Evolutionary conservation across 2,888 invertebrate genomes (phyloP).

Genomic region (Drosophila rellima): DNA sequence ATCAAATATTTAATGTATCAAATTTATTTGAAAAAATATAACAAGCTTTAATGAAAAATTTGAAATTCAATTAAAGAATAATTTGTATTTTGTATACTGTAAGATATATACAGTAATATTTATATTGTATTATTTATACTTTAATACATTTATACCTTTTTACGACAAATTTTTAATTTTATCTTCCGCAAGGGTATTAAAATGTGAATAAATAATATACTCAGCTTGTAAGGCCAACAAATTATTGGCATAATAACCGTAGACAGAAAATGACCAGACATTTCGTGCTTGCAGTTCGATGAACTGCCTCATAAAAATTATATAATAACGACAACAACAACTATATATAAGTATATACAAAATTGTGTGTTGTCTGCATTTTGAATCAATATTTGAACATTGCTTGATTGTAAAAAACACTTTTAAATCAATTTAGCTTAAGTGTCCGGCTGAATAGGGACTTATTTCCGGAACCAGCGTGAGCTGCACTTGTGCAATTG

Average conservation of each 20-base stretch:
- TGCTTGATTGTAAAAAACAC: background rate
- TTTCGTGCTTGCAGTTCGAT: constrained; percentile 65
- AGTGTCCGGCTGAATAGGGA: background rate
- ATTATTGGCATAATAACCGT: constrained; percentile 54
- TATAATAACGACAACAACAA: constrained; percentile 33
- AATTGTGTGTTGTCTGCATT: constrained; percentile 3
- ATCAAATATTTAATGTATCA: too few species aligned
- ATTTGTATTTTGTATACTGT: too few species aligned
- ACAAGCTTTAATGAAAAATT: too few species aligned
- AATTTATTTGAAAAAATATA: too few species aligned
- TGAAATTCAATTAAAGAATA: too few species aligned
- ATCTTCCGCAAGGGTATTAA: background rate
- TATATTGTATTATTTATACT: too few species aligned
- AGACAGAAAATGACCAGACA: constrained; percentile 34
- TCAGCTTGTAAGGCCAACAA: constrained; percentile 48
- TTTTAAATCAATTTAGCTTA: constrained; percentile 19
- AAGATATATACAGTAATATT: too few species aligned
- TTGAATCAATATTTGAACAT: constrained; percentile 26
- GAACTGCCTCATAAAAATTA: constrained; percentile 50
- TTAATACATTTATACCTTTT: too few species aligned
- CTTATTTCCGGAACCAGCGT: constrained; percentile 2
- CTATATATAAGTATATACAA: background rate
- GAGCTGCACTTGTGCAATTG: constrained; percentile 11
- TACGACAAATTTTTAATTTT: background rate
- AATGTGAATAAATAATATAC: constrained; percentile 12